Percentiles rank a stretch among this genome's conserved stretches.
These are phyloP conservation scores for Hyposmocoma kahamanoa DNA, from an alignment of 1,140 invertebrate species.

Conservation along the genomic window DNA sequence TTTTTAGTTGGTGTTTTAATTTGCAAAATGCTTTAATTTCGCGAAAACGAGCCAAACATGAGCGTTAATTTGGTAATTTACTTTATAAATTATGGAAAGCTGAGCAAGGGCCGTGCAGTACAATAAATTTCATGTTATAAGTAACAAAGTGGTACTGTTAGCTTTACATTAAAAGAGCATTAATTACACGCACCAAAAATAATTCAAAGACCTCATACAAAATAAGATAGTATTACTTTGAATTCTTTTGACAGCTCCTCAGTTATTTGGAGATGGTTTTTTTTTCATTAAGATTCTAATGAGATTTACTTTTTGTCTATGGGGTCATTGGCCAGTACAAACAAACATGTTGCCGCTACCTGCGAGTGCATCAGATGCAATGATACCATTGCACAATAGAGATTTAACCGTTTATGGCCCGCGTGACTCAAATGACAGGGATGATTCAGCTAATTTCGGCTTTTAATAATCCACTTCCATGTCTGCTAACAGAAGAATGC, in stretches of 20 bases:
- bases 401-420: not conserved
- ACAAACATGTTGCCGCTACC: conserved; percentile 2
- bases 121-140: no score
- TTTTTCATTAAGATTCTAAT: no score
- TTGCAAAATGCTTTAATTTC: not conserved
- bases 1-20: not conserved
- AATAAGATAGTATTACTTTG: no score
- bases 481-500: conserved; percentile 5
- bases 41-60: not conserved
- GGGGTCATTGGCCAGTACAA: not conserved
- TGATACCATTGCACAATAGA: conserved; percentile 1
- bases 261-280: no score
- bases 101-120: no score
- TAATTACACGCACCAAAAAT: no score
- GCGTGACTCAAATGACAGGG: conserved; percentile 17
- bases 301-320: no score
- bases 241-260: no score
- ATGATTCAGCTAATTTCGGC: conserved; percentile 17
- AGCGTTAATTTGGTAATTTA: not conserved
- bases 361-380: conserved; percentile 2
- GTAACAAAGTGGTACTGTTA: no score
- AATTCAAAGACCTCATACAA: no score
- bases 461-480: conserved; percentile 13
- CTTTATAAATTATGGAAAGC: not conserved
- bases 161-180: no score